Evolutionary conservation across 2,113 vertebrate species (phyloP).

Genomic region (Amphilophus citrinellus): DNA sequence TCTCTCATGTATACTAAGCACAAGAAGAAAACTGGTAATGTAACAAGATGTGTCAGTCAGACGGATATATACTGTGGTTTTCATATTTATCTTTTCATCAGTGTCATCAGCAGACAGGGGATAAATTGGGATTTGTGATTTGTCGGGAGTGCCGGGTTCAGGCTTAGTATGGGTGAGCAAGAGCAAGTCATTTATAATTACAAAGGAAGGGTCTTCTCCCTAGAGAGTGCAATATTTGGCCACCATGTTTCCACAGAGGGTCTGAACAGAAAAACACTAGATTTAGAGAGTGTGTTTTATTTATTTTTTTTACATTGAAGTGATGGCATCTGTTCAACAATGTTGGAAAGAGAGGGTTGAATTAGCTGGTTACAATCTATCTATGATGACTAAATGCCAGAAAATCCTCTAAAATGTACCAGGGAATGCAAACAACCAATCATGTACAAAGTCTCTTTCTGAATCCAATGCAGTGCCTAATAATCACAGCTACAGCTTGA

Average conservation of each 20-base stretch:
- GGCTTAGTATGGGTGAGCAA: background rate
- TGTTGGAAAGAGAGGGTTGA: background rate
- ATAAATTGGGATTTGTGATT: background rate
- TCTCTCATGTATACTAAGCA: background rate
- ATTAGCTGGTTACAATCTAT: background rate
- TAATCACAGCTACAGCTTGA: background rate
- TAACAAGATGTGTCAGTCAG: background rate
- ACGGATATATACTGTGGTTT: background rate
- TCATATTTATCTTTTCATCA: slow-evolving; percentile 10
- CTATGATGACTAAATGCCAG: too few species aligned
- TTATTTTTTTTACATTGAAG: rapidly evolving
- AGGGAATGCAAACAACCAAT: background rate
- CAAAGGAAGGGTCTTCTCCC: background rate
- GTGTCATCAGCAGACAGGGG: rapidly evolving
- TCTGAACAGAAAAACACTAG: background rate
- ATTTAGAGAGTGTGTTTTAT: background rate
- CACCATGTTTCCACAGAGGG: background rate
- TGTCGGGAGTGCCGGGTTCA: background rate
- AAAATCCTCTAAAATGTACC: too few species aligned
- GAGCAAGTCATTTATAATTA: background rate
- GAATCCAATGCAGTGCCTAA: background rate
- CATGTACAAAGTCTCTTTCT: too few species aligned
- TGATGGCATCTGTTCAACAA: background rate
- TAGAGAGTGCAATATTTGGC: background rate
- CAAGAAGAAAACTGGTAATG: background rate